Percentiles rank a stretch among this genome's conserved stretches.
Conservation (phyloP, 2,113 vertebrate genomes). For the Gadus macrocephalus region DNA sequence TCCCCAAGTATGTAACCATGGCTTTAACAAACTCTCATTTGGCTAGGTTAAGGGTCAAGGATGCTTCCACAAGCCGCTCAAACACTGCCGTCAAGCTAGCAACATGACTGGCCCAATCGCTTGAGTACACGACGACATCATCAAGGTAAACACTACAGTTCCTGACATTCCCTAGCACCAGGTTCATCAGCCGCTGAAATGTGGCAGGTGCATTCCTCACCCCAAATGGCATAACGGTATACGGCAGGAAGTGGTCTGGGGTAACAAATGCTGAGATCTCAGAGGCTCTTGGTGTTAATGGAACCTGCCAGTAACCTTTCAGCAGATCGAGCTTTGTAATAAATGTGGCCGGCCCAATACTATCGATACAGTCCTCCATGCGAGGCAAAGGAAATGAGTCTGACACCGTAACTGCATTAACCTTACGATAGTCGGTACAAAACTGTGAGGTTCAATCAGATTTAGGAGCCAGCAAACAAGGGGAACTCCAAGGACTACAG, state of each 20-base stretch:
- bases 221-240: too few relatives aligned
- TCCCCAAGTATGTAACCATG: too few relatives aligned
- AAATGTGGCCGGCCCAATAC: not conserved
- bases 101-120: not conserved
- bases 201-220: slow-evolving; percentile 4
- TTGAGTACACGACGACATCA: not conserved
- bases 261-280: too few relatives aligned
- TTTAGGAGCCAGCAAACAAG: not conserved
- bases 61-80: not conserved
- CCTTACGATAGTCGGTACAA: slow-evolving; percentile 5
- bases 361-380: too few relatives aligned
- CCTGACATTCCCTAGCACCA: not conserved
- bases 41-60: slow-evolving; percentile 8
- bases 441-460: not conserved
- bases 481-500: slow-evolving; percentile 12
- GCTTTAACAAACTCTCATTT: slow-evolving; percentile 4
- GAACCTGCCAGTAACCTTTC: not conserved
- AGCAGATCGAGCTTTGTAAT: not conserved
- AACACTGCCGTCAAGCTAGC: not conserved
- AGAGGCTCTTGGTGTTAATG: too few relatives aligned
- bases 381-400: too few relatives aligned
- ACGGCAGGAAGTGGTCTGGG: too few relatives aligned
- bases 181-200: not conserved
- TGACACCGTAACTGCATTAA: not conserved
- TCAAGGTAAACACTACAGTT: slow-evolving; percentile 3